These are phyloP conservation scores for Halictus quadricinctus DNA, from an alignment of 2,888 invertebrate genomes.

Conservation along the genomic window DNA sequence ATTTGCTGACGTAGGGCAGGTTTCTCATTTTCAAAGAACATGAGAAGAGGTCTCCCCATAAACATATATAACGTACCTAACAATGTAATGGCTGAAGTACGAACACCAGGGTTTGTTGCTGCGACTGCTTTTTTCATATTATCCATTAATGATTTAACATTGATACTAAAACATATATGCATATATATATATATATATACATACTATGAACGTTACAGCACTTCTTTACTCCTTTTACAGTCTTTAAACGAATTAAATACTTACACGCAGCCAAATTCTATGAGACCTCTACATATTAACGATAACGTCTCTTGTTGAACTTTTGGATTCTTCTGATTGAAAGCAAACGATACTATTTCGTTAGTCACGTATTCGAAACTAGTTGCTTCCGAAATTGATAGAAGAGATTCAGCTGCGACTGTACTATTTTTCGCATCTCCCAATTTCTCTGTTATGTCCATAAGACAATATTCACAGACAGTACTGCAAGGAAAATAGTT, in stretches of 20 bases:
- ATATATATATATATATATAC: slow-evolving; percentile 7
- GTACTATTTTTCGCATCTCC: slow-evolving; percentile 92
- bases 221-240: neutral
- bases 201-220: slow-evolving; percentile 24
- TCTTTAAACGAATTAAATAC: slow-evolving; percentile 73
- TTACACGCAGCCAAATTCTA: slow-evolving; percentile 94
- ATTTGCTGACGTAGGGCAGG: slow-evolving; percentile 92
- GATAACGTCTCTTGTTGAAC: slow-evolving; percentile 92
- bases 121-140: slow-evolving; percentile 92
- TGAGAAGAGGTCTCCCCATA: slow-evolving; percentile 89
- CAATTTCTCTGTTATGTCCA: slow-evolving; percentile 92
- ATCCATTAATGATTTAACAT: slow-evolving; percentile 89
- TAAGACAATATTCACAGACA: slow-evolving; percentile 89
- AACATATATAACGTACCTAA: slow-evolving; percentile 91
- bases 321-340: slow-evolving; percentile 94
- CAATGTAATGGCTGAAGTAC: slow-evolving; percentile 89
- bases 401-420: slow-evolving; percentile 88
- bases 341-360: slow-evolving; percentile 89
- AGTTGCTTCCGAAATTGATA: slow-evolving; percentile 90
- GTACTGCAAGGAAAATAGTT: slow-evolving; percentile 82
- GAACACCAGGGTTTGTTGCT: slow-evolving; percentile 93
- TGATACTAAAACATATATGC: slow-evolving; percentile 82
- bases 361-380: slow-evolving; percentile 89
- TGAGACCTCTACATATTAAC: slow-evolving; percentile 91
- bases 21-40: slow-evolving; percentile 94